These are phyloP conservation scores for Globicephala melas DNA, from an alignment of 2,113 vertebrate genomes.

Conservation along the genomic window DNA sequence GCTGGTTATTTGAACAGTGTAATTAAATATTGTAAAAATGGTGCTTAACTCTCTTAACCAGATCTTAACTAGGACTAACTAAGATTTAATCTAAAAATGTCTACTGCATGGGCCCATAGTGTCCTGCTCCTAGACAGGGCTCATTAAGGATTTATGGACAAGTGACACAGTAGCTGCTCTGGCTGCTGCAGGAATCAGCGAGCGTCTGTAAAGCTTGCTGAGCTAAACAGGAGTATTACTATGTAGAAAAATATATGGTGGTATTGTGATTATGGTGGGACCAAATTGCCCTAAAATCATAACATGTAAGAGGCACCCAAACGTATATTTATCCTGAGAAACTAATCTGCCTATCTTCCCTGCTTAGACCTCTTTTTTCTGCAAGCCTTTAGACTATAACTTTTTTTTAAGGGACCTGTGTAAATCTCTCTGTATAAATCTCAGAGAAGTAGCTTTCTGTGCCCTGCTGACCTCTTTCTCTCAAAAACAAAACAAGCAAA, in stretches of 20 bases:
- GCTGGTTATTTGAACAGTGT: not conserved
- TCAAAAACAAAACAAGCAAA: constrained; percentile 19
- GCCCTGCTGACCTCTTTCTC: not conserved
- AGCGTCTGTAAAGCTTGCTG: not conserved
- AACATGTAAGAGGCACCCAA: not conserved
- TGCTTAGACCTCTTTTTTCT: not conserved
- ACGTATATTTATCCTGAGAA: not conserved
- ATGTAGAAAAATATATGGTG: not conserved
- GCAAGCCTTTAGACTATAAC: not conserved
- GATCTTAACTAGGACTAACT: not conserved
- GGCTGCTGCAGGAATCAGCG: not conserved
- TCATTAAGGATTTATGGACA: not conserved
- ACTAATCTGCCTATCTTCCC: not conserved
- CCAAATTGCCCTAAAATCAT: not conserved
- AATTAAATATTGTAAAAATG: not conserved
- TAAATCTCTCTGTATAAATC: constrained; percentile 18
- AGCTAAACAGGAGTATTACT: not conserved
- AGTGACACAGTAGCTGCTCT: not conserved
- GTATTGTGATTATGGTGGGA: not conserved
- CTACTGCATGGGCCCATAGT: not conserved
- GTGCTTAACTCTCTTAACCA: not conserved
- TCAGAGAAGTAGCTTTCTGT: not conserved
- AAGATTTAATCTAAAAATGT: not conserved
- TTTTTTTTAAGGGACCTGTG: not conserved
- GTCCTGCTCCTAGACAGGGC: not conserved